These are phyloP conservation scores for Strigamia crassipes DNA, from an alignment of 2,888 invertebrate genomes.

Conservation along the genomic window DNA sequence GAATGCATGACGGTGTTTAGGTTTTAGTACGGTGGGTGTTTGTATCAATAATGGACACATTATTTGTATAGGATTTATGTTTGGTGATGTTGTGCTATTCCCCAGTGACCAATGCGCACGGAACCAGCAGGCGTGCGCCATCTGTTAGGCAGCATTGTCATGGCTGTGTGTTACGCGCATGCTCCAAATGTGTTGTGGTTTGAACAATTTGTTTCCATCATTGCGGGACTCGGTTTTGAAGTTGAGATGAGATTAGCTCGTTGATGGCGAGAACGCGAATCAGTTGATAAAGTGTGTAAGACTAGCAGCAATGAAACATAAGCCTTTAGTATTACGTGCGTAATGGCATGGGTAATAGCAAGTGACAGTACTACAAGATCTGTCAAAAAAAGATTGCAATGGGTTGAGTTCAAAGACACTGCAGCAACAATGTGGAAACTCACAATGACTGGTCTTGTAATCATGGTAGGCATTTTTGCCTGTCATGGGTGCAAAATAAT, in stretches of 20 bases:
- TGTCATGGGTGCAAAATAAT: too few relatives aligned
- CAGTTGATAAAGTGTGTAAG: constrained; percentile 40
- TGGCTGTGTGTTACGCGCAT: constrained; percentile 24
- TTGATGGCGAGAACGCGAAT: constrained; percentile 11
- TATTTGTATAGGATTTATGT: constrained; percentile 30
- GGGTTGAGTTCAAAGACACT: too few relatives aligned
- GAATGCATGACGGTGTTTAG: constrained; percentile 10
- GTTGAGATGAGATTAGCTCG: constrained; percentile 35
- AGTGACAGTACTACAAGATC: neutral
- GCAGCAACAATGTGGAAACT: too few relatives aligned
- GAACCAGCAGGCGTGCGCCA: constrained; percentile 37
- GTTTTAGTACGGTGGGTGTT: neutral
- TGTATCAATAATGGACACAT: constrained; percentile 40
- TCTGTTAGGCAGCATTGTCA: constrained; percentile 32
- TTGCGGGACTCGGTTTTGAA: constrained; percentile 29
- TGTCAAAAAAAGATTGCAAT: neutral
- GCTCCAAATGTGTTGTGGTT: constrained; percentile 36
- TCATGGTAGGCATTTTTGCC: too few relatives aligned
- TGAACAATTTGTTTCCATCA: constrained; percentile 40
- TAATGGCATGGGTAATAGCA: constrained; percentile 8
- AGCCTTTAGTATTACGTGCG: neutral
- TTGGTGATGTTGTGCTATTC: constrained; percentile 28
- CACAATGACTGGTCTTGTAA: too few relatives aligned
- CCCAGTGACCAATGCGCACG: constrained; percentile 40
- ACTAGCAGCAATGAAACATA: constrained; percentile 34